Evolutionary conservation across 1,140 invertebrate genomes (phyloP), one percentile per base, ranked within the genome.

Genomic region (Cardiocondyla obscurior): DNA sequence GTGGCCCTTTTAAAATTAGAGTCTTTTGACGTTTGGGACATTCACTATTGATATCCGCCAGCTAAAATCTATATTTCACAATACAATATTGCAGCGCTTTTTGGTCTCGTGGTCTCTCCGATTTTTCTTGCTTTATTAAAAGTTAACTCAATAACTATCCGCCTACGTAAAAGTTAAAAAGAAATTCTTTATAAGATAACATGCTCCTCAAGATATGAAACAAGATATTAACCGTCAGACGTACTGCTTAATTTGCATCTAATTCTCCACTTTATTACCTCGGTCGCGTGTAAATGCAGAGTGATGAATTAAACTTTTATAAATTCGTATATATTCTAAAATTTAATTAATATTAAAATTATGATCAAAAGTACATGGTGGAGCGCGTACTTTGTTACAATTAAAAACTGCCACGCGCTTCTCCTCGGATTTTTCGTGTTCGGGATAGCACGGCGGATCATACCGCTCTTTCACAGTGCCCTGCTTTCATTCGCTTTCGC

Each of bases 191-290:
- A 16, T 49, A 28, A 36, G 25, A 19, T 30, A 44, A 28, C n/a
- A 64, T 46, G 22, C 7, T 22, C 33, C 3, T 62, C 39, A 22
- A 60, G 57, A 60, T 60, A 36, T 36, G 16, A 39, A 60, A 73
- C 25, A 30, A 74, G 53, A 44, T 60, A 44, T 62, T 62, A 62
- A 62, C 19, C 36, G 25, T 44, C 39, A 42, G 28, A 49, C 22
- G 57, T 39, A 46, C 33, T 30, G 28, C 7, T 44, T n/a, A 64
- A 46, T 76, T 76, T 76, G n/a, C 55, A 74, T 74, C 39, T 74
- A 74, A 74, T 74, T 74, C 28, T 62, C 6, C 19, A 62, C n/a
- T 46, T 60, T 74, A 74, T 74, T 74, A 74, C 70, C 33, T 33
- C 22, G 28, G 3, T 33, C 19, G 19, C 1, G 36, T 5, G 28